phyloP scores from a whole-genome alignment of 2,888 invertebrate species.

The Empis stercorea region DNA sequence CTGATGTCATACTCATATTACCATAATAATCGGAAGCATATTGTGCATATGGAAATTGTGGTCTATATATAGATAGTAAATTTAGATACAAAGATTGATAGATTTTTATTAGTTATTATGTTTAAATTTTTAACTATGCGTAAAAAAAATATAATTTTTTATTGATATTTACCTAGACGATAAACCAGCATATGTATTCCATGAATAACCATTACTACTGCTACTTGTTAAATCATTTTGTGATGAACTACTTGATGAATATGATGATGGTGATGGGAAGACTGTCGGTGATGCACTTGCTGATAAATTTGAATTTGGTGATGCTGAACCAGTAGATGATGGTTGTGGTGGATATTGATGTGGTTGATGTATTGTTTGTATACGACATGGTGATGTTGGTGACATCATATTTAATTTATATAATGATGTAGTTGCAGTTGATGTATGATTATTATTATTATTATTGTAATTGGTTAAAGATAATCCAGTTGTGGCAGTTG shows the following conservation, averaged over 20 bases:
- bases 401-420: constrained; percentile 7
- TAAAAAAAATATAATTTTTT: no score
- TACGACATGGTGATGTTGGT: constrained; percentile 9
- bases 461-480: background rate
- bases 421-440: constrained; percentile 1
- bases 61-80: constrained; percentile 20
- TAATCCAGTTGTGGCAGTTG: background rate
- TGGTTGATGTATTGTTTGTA: constrained; percentile 10
- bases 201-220: constrained; percentile 14
- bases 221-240: constrained; percentile 17
- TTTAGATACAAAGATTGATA: no score
- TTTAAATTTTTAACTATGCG: no score
- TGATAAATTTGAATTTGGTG: constrained; percentile 30
- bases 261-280: constrained; percentile 31
- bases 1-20: constrained; percentile 29
- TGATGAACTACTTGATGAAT: constrained; percentile 23
- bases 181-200: constrained; percentile 27
- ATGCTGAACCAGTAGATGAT: constrained; percentile 33
- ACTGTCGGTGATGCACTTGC: constrained; percentile 32
- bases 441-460: no score
- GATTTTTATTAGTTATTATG: no score
- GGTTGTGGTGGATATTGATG: constrained; percentile 33
- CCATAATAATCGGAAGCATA: constrained; percentile 34
- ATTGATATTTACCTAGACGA: constrained; percentile 25
- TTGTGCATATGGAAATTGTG: constrained; percentile 34